A percentile compares a stretch with the other conserved stretches of the same genome.
These are phyloP conservation scores for Chrysopilus asiliformis DNA, from an alignment of 2,888 invertebrate genomes.

Conservation along the genomic window DNA sequence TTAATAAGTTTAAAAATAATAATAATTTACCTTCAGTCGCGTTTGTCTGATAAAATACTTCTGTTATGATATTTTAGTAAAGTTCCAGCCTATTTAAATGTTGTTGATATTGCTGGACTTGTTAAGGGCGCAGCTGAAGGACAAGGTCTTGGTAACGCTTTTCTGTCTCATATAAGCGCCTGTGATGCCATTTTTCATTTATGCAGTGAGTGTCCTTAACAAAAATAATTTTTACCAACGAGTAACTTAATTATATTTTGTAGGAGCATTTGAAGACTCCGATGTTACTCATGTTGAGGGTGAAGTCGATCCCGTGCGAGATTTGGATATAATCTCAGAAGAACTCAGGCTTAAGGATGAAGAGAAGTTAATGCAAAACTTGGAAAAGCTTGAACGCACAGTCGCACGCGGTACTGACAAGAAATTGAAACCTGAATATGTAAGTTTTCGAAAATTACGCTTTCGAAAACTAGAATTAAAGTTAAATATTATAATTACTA, in stretches of 20 bases:
- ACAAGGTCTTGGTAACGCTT: slow-evolving; percentile 96
- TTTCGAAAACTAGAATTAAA: too few relatives aligned
- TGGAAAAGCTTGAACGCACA: slow-evolving; percentile 77
- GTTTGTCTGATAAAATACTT: too few relatives aligned
- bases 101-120: slow-evolving; percentile 96
- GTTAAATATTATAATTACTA: not conserved
- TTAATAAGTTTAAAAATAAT: too few relatives aligned
- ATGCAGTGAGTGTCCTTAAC: slow-evolving; percentile 58
- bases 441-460: slow-evolving; percentile 39
- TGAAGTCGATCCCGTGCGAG: slow-evolving; percentile 92
- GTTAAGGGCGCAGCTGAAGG: slow-evolving; percentile 98
- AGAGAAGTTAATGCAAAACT: slow-evolving; percentile 64
- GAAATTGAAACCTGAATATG: slow-evolving; percentile 89
- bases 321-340: slow-evolving; percentile 91
- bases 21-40: too few relatives aligned
- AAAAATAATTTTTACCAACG: not conserved
- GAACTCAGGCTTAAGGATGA: slow-evolving; percentile 91
- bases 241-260: not conserved
- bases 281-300: slow-evolving; percentile 98
- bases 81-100: slow-evolving; percentile 94
- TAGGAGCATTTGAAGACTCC: slow-evolving; percentile 93
- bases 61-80: slow-evolving; percentile 66
- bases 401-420: slow-evolving; percentile 82
- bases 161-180: slow-evolving; percentile 95
- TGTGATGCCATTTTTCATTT: slow-evolving; percentile 98